phyloP scores from a whole-genome alignment of 2,113 vertebrate species.

The Aspiorhynchus laticeps region DNA sequence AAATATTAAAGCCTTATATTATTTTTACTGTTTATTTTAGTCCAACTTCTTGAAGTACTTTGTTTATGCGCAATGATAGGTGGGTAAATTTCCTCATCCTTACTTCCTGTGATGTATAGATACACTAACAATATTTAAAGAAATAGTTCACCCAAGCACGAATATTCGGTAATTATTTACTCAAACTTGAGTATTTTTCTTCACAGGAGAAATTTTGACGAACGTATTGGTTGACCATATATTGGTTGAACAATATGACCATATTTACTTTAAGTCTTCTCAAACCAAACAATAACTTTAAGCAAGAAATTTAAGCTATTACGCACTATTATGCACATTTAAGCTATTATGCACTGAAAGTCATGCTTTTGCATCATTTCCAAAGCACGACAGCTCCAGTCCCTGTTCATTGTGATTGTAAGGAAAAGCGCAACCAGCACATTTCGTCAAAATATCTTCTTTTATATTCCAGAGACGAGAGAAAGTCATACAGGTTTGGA shows the following conservation, averaged over 20 bases:
- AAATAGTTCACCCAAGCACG: not conserved
- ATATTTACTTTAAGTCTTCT: not conserved
- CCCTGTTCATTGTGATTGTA: not conserved
- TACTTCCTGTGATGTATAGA: not conserved
- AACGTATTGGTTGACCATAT: too few relatives aligned
- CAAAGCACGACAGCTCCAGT: not conserved
- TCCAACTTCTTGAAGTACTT: not conserved
- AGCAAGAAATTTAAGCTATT: not conserved
- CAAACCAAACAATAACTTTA: not conserved
- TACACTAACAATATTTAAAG: not conserved
- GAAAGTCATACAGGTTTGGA: not conserved
- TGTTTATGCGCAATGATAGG: not conserved
- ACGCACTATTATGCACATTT: too few relatives aligned
- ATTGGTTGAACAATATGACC: too few relatives aligned
- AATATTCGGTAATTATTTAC: not conserved
- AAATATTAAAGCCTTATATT: not conserved
- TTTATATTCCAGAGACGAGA: not conserved
- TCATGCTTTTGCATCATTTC: not conserved
- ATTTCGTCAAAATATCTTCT: not conserved
- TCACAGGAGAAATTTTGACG: not conserved
- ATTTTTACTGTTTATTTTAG: not conserved
- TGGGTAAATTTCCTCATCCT: not conserved
- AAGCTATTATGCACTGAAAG: not conserved
- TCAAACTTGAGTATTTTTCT: not conserved
- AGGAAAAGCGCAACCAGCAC: not conserved